phyloP scores from a whole-genome alignment of 2,888 invertebrate species.

The Nomada fucata region DNA sequence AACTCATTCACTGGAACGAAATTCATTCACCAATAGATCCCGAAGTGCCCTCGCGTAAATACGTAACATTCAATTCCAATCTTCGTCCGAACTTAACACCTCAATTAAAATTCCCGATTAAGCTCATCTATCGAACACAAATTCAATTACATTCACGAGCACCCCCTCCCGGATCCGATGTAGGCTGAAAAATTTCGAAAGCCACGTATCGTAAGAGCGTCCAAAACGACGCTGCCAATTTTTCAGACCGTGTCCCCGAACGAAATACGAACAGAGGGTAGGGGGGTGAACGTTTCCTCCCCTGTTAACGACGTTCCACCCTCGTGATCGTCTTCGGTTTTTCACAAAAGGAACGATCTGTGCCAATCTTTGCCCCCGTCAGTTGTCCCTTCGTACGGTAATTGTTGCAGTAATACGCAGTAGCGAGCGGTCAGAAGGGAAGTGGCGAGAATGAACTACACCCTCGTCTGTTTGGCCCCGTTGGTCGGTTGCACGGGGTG shows the following conservation, averaged over 20 bases:
- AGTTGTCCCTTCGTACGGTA: conserved; percentile 2
- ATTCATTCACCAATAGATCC: background rate
- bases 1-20: background rate
- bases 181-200: background rate
- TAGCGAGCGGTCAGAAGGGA: conserved; percentile 18
- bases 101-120: too few species aligned
- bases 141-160: background rate
- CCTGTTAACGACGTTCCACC: conserved; percentile 34
- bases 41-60: too few species aligned
- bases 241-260: conserved; percentile 16
- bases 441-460: conserved; percentile 61
- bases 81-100: too few species aligned
- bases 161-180: background rate
- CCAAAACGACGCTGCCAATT: conserved; percentile 16
- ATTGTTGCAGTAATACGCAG: conserved; percentile 45
- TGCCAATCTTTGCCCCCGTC: conserved; percentile 16
- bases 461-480: conserved; percentile 6
- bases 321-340: conserved; percentile 5
- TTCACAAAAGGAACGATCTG: conserved; percentile 15
- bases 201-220: background rate
- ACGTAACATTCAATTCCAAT: too few species aligned
- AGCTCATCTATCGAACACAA: background rate
- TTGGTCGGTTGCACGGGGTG: background rate
- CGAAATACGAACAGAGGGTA: conserved; percentile 11
- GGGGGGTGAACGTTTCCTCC: too few species aligned